Conservation (phyloP, 2,888 invertebrate genomes). For the Thymelicus lineola region DNA sequence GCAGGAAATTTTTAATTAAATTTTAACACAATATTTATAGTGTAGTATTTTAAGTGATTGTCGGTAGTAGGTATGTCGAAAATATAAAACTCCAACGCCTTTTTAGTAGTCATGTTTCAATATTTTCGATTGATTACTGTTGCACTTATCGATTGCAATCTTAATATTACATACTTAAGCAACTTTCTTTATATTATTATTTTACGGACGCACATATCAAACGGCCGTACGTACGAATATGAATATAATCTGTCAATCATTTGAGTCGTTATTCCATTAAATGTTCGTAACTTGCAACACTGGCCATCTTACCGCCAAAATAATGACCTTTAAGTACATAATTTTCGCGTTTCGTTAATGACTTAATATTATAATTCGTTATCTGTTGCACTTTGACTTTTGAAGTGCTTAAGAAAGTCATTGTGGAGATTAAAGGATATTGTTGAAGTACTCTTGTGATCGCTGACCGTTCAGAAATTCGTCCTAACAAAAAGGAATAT, state of each 20-base stretch:
- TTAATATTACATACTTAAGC: slow-evolving; percentile 22
- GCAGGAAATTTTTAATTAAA: too few species aligned
- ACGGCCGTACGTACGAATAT: slow-evolving; percentile 14
- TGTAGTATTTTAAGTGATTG: too few species aligned
- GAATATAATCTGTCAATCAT: slow-evolving; percentile 41
- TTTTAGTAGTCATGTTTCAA: slow-evolving; percentile 17
- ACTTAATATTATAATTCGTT: slow-evolving; percentile 48
- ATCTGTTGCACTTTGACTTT: slow-evolving; percentile 40
- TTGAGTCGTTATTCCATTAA: slow-evolving; percentile 30
- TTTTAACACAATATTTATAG: too few species aligned
- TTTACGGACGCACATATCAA: slow-evolving; percentile 22
- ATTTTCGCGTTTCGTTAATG: slow-evolving; percentile 48
- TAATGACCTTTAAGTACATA: slow-evolving; percentile 47
- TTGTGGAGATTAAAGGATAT: slow-evolving; percentile 32
- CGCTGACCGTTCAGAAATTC: slow-evolving; percentile 9
- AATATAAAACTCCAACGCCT: slow-evolving; percentile 1
- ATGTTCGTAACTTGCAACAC: slow-evolving; percentile 1
- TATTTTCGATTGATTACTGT: slow-evolving; percentile 12
- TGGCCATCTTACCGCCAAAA: slow-evolving; percentile 22
- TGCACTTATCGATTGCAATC: slow-evolving; percentile 29
- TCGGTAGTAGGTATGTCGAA: neutral
- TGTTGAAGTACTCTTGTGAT: slow-evolving; percentile 17
- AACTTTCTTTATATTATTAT: slow-evolving; percentile 26
- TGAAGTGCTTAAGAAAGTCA: slow-evolving; percentile 38
- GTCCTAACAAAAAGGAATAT: slow-evolving; percentile 1